Evolutionary conservation across 2,888 invertebrate genomes (phyloP), one percentile per base, ranked within the genome.

Genomic region (Acronicta aceris): DNA sequence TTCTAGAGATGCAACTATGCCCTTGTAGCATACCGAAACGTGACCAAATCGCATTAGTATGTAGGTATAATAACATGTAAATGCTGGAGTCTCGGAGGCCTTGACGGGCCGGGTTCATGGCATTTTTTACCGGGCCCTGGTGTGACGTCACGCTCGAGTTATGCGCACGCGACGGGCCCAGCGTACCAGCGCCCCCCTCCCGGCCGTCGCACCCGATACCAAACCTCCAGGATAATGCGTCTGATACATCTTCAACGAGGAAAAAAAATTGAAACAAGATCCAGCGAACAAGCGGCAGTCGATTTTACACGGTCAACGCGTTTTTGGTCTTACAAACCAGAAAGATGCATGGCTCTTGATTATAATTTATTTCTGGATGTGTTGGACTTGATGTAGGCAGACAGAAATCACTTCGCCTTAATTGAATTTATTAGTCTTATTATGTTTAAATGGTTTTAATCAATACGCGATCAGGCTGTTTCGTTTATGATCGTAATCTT

Each of bases 141-240:
- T 88, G 85, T 94, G 94, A 94, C 94, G 93, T 92, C 93, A 93
- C 82, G 81, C 76, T 78, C 74, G 76, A 92, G 93, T 81, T 92
- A 94, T 94, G 94, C 89, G 92, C 89, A 87, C 88, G 90, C 89
- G 86, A 75, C 81, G 78, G 75, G 76, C 79, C 77, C 79, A 75
- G 75, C 47, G 67, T 64, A 64, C 74, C 68, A 68, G 49, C 73
- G 52, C 68, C 67, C 69, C 63, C 66, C 58, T 59, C 66, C 60
- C 59, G 59, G 36, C 59, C 60, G 59, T 76, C 86, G 82, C 86
- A 78, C 87, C 86, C 87, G 84, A 90, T 87, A 84, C 87, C 83
- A 81, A 86, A 82, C 89, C 86, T 86, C 87, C 92, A 91, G 93
- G 92, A 93, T 93, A 92, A 92, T 89, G 86, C 86, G 85, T 81